These are phyloP conservation scores for Spisula solida DNA, from an alignment of 2,888 invertebrate species.

Conservation along the genomic window DNA sequence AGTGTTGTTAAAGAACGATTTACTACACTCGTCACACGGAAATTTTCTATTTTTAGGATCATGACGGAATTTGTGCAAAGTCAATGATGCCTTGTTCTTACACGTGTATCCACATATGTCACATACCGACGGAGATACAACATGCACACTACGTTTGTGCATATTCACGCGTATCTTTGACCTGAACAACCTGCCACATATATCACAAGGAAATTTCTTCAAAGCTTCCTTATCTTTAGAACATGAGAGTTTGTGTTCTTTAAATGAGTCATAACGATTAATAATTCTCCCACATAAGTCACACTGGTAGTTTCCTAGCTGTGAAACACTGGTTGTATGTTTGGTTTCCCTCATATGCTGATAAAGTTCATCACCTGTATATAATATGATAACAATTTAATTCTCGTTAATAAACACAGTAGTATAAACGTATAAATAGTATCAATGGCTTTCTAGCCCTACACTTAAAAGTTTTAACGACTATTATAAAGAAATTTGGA, in stretches of 20 bases:
- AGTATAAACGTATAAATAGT: background rate
- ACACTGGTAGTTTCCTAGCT: slow-evolving; percentile 22
- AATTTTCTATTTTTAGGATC: slow-evolving; percentile 33
- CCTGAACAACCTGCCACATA: slow-evolving; percentile 7
- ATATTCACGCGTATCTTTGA: background rate
- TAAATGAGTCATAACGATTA: background rate
- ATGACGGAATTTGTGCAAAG: slow-evolving; percentile 24
- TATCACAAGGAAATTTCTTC: slow-evolving; percentile 22
- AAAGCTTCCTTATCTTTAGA: background rate
- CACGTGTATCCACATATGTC: slow-evolving; percentile 8
- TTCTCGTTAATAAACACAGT: background rate
- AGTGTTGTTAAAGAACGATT: slow-evolving; percentile 29
- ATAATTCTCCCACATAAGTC: slow-evolving; percentile 19
- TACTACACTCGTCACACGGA: slow-evolving; percentile 29
- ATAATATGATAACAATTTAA: background rate
- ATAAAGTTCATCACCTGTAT: slow-evolving; percentile 9
- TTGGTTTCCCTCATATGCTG: slow-evolving; percentile 21
- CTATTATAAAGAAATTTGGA: background rate
- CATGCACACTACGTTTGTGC: slow-evolving; percentile 27
- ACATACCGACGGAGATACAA: background rate
- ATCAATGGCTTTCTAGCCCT: background rate
- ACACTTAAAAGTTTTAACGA: background rate
- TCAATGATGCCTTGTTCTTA: slow-evolving; percentile 2
- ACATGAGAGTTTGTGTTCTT: slow-evolving; percentile 32
- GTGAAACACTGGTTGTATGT: slow-evolving; percentile 8